phyloP scores from a whole-genome alignment of 1,140 invertebrate genomes.

The Rhopalosiphum maidis region DNA sequence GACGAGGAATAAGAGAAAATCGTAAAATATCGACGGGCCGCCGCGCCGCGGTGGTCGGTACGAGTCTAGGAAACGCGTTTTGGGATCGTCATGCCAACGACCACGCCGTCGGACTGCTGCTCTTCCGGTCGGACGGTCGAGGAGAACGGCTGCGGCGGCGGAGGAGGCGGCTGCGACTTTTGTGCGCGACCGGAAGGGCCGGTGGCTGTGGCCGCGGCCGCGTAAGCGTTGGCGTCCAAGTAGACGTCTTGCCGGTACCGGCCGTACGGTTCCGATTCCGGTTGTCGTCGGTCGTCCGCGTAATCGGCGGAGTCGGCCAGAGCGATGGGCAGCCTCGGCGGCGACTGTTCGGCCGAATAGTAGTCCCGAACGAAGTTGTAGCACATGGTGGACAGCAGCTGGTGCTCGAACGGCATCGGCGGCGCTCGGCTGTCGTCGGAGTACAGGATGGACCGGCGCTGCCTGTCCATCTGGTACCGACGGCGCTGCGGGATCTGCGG shows the following conservation, averaged over 20 bases:
- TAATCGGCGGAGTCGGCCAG: background rate
- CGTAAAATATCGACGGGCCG: background rate
- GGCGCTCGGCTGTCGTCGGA: background rate
- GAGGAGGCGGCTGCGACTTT: background rate
- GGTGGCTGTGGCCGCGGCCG: background rate
- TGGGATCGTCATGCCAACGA: background rate
- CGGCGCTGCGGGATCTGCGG: constrained; percentile 16
- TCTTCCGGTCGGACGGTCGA: background rate
- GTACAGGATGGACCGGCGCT: background rate
- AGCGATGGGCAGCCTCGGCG: background rate
- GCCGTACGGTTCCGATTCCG: background rate
- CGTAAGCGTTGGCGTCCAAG: background rate
- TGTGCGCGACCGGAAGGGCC: background rate
- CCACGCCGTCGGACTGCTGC: background rate
- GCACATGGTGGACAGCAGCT: constrained; percentile 46
- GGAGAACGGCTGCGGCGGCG: background rate
- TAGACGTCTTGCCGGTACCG: background rate
- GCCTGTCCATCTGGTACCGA: background rate
- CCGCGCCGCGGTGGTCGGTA: background rate
- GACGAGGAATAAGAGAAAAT: constrained; percentile 1
- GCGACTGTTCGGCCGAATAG: background rate
- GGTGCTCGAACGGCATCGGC: background rate
- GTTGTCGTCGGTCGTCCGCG: background rate
- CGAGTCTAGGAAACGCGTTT: constrained; percentile 25
- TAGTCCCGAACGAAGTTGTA: constrained; percentile 25